Percentiles rank a stretch among this genome's conserved stretches.
phyloP scores from a whole-genome alignment of 2,113 vertebrate species.

The Coreoperca whiteheadi region DNA sequence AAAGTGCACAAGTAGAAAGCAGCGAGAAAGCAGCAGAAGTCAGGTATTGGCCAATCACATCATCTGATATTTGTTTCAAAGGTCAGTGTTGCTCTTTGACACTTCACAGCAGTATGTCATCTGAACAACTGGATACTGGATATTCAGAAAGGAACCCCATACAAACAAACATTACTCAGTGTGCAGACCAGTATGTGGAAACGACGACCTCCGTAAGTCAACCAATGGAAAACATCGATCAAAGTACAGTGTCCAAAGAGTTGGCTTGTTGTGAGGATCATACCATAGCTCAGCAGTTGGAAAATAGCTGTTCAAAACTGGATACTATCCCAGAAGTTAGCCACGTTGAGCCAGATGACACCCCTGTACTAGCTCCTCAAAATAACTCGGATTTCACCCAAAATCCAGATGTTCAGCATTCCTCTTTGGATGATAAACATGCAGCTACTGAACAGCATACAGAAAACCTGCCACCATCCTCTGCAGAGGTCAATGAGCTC shows the following conservation, averaged over 20 bases:
- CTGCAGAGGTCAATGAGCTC: conserved; percentile 55
- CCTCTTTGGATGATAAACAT: not conserved
- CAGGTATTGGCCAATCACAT: conserved; percentile 9
- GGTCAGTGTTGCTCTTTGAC: conserved; percentile 41
- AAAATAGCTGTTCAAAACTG: conserved; percentile 68
- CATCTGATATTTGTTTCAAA: conserved; percentile 50
- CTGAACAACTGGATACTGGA: conserved; percentile 30
- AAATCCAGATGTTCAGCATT: conserved; percentile 42
- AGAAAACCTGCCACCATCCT: conserved; percentile 37
- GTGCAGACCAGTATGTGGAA: conserved; percentile 29
- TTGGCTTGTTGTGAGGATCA: conserved; percentile 27
- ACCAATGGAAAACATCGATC: conserved; percentile 20
- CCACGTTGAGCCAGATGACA: conserved; percentile 47
- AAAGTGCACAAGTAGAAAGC: conserved; percentile 48
- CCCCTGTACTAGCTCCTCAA: conserved; percentile 18
- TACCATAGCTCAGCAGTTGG: conserved; percentile 22
- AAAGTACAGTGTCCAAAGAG: conserved; percentile 25
- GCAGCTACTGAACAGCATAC: conserved; percentile 22
- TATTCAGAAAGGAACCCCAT: conserved; percentile 16
- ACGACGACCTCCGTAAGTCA: not conserved
- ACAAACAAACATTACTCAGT: conserved; percentile 16
- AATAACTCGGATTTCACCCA: conserved; percentile 17
- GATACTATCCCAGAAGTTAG: conserved; percentile 74
- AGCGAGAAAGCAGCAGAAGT: conserved; percentile 27
- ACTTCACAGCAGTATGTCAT: conserved; percentile 7